Conservation (phyloP, 1,140 invertebrate species). For the Sycobia sp. region DNA sequence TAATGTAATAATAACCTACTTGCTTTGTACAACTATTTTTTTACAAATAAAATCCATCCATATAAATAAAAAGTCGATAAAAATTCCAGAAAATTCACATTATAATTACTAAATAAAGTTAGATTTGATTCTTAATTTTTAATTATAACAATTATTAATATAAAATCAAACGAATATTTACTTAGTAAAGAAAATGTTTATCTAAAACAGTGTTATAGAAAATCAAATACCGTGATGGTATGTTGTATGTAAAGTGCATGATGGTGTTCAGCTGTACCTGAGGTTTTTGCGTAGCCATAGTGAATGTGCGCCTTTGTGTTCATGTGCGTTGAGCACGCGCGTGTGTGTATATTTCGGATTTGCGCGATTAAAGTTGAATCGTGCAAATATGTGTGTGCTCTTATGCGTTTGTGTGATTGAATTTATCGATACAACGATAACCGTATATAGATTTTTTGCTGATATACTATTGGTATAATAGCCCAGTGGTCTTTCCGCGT, state of each 20-base stretch:
- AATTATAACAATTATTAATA: too few species aligned
- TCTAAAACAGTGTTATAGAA: too few species aligned
- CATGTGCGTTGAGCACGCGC: slow-evolving; percentile 33
- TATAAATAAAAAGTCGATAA: too few species aligned
- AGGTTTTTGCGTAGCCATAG: slow-evolving; percentile 14
- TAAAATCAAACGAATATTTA: too few species aligned
- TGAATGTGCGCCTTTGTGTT: slow-evolving; percentile 19
- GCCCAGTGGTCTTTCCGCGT: slow-evolving; percentile 29
- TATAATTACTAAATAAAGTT: too few species aligned
- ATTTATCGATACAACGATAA: slow-evolving; percentile 35
- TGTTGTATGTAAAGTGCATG: slow-evolving; percentile 3
- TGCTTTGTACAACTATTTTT: too few species aligned
- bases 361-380: slow-evolving; percentile 26
- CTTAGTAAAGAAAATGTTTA: too few species aligned
- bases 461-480: slow-evolving; percentile 25
- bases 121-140: too few species aligned
- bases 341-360: slow-evolving; percentile 38
- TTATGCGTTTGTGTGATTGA: slow-evolving; percentile 31
- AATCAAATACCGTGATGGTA: too few species aligned
- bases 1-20: too few species aligned
- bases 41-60: too few species aligned
- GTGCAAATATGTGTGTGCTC: slow-evolving; percentile 33
- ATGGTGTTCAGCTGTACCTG: slow-evolving; percentile 21
- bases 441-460: slow-evolving; percentile 16
- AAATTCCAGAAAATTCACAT: too few species aligned